phyloP scores from a whole-genome alignment of 2,797 vertebrate genomes.

The Eulemur rubriventer region DNA sequence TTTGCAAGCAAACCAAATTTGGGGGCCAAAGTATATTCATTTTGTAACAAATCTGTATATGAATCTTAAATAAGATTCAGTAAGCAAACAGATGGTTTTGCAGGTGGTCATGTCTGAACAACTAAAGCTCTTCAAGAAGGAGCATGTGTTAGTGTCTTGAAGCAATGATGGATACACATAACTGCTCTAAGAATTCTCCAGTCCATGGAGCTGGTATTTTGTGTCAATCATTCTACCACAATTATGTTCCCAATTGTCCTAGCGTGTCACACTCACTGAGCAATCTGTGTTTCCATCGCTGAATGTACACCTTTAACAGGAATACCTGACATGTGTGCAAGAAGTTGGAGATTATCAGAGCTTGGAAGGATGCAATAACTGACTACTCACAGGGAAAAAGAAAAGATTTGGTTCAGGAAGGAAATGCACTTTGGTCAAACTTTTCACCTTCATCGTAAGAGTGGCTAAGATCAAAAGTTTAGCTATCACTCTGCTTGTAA shows the following conservation, averaged over 20 bases:
- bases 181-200: not conserved
- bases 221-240: not conserved
- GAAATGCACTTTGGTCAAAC: not conserved
- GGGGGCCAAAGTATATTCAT: slow-evolving; percentile 52
- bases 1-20: slow-evolving; percentile 71
- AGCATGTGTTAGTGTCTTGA: slow-evolving; percentile 34
- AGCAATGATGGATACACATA: not conserved
- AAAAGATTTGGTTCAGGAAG: not conserved
- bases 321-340: not conserved
- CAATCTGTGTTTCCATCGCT: not conserved
- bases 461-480: not conserved
- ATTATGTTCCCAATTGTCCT: not conserved
- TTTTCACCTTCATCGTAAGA: not conserved
- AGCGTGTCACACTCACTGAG: not conserved
- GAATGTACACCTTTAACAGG: not conserved
- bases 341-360: not conserved
- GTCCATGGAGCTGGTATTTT: not conserved
- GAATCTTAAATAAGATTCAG: slow-evolving; percentile 66
- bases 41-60: slow-evolving; percentile 59
- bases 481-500: not conserved
- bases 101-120: slow-evolving; percentile 57
- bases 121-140: not conserved
- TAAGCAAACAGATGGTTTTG: slow-evolving; percentile 68
- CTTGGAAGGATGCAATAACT: not conserved
- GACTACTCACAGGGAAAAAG: not conserved